Conservation (phyloP, 2,113 vertebrate genomes). For the Ptilorrhoa leucosticta region DNA sequence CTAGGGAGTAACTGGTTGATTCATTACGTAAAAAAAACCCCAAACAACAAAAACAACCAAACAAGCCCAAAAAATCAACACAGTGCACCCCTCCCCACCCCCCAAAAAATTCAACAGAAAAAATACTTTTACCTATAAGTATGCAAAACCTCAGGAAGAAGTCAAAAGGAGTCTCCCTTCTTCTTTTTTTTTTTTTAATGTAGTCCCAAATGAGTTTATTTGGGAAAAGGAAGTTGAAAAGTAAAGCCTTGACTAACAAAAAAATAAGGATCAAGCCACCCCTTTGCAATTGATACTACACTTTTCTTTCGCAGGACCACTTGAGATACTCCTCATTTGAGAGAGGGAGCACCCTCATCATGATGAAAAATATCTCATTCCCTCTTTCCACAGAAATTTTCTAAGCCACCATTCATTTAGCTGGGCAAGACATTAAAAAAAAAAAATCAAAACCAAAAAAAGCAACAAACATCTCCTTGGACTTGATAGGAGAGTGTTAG, state of each 20-base stretch:
- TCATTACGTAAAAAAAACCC: neutral
- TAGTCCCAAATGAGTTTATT: neutral
- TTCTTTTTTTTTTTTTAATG: neutral
- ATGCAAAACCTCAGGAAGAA: neutral
- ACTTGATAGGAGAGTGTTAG: neutral
- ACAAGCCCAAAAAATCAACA: neutral
- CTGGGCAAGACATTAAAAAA: neutral
- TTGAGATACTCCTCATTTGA: neutral
- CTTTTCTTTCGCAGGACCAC: neutral
- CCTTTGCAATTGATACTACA: neutral
- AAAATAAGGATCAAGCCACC: neutral
- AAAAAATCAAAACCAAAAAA: neutral
- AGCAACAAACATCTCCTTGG: neutral
- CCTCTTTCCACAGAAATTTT: neutral
- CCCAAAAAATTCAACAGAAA: neutral
- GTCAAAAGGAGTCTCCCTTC: accelerated
- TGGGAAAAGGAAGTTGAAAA: neutral
- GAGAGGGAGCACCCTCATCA: accelerated
- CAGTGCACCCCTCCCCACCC: accelerated
- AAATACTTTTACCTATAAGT: neutral
- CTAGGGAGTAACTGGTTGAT: neutral
- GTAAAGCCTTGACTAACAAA: neutral
- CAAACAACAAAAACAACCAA: neutral
- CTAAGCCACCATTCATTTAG: neutral
- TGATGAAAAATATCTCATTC: neutral